Conservation (phyloP, 2,888 invertebrate species). For the Agrenia bidenticulata region DNA sequence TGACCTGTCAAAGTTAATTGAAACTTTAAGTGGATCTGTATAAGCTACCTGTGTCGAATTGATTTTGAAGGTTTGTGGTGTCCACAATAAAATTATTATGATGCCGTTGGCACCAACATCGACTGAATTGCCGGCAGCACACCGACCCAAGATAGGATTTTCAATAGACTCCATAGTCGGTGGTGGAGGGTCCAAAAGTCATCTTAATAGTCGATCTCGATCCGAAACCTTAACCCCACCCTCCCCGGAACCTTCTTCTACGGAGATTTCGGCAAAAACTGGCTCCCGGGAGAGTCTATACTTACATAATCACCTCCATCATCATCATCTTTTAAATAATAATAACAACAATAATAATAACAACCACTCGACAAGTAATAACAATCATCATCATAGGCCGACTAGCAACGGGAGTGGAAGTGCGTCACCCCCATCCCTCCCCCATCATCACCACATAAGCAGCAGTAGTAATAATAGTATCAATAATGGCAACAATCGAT, state of each 20-base stretch:
- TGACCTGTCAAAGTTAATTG: neutral
- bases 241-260: conserved; percentile 49
- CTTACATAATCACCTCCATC: conserved; percentile 31
- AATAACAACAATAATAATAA: conserved; percentile 23
- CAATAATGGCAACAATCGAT: conserved; percentile 27
- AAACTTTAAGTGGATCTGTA: neutral
- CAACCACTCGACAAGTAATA: neutral
- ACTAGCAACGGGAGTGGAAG: conserved; percentile 25
- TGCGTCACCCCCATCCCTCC: conserved; percentile 20
- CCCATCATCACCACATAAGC: conserved; percentile 10
- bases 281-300: conserved; percentile 19
- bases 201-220: conserved; percentile 23
- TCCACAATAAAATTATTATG: conserved; percentile 61
- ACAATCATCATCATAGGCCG: conserved; percentile 24
- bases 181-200: conserved; percentile 56
- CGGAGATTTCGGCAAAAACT: conserved; percentile 43
- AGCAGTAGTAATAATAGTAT: neutral
- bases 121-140: conserved; percentile 82
- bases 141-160: conserved; percentile 88
- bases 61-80: neutral
- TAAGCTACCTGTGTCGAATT: neutral
- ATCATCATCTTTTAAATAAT: conserved; percentile 30
- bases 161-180: conserved; percentile 93
- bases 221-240: conserved; percentile 38
- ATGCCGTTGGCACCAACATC: conserved; percentile 94